Evolutionary conservation across 1,140 invertebrate genomes (phyloP), one percentile per base, ranked within the genome.

Genomic region (Zaprionus lachaisei): DNA sequence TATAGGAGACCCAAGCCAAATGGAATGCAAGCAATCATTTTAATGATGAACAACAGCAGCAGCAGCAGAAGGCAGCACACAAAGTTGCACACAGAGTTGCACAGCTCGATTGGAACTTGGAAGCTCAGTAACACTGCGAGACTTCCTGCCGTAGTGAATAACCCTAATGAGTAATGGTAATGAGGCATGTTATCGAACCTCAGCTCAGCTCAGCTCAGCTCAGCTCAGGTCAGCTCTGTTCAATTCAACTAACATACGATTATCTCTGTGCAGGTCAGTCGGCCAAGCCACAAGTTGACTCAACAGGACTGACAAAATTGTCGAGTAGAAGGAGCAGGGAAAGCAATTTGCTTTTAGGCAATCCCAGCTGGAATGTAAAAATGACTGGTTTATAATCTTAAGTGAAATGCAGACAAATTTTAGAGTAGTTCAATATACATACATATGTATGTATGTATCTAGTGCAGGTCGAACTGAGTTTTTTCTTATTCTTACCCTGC

Each of bases 1-100:
- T 72, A 75, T 68, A 63, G 65, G 20, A 26, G 34, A 69, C 56
- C 15, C 9, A 17, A n/a, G 38, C 66, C 58, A 75, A 63, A 70
- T 70, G 66, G 58, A 58, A 76, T 65, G 60, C 41, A 26, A 54
- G 73, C 67, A 75, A 75, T 75, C 60, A 75, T 71, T 57, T 70
- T 71, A 71, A 76, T 71, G 68, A 73, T 64, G 61, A 76, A 71
- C 51, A 41, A 47, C 56, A 54, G 14, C 54, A 12, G 24, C 28
- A 63, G n/a, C 26, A 69, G 17, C 41, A 47, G 41, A 26, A 49
- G 41, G n/a, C n/a, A 67, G 11, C 31, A 34, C 31, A 62, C 26
- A 38, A 41, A 41, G 38, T 41, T 41, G 20, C 60, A 20, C 14
- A 38, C 4, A 20, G 20, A 28, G 41, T 5, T 58, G 31, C 28